Percentiles rank a stretch among this genome's conserved stretches.
Conservation (phyloP, 2,797 vertebrate species). For the Myotis findleyi region DNA sequence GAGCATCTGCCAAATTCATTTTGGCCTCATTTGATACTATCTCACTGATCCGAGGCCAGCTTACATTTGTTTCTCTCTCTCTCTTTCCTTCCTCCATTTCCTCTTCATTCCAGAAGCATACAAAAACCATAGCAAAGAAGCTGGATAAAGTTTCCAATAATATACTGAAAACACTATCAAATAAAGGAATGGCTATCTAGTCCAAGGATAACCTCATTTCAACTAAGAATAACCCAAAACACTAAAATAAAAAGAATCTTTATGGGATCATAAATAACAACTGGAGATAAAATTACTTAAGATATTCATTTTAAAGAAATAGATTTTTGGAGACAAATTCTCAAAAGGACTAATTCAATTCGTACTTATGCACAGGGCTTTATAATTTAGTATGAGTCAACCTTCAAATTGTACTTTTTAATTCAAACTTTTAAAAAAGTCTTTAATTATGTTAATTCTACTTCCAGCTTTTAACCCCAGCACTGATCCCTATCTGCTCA, state of each 20-base stretch:
- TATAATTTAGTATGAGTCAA: conserved; percentile 64
- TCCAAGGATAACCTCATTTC: conserved; percentile 42
- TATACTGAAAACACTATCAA: background rate
- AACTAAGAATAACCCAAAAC: conserved; percentile 6
- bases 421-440: conserved; percentile 58
- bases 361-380: background rate
- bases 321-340: conserved; percentile 15
- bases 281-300: conserved; percentile 51
- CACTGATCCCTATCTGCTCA: conserved; percentile 26
- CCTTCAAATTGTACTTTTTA: conserved; percentile 64
- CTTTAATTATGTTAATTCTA: conserved; percentile 71
- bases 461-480: conserved; percentile 23
- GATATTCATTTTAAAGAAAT: conserved; percentile 36
- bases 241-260: background rate
- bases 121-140: conserved; percentile 35
- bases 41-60: conserved; percentile 70
- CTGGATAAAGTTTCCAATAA: conserved; percentile 51
- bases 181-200: background rate
- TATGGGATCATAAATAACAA: conserved; percentile 33
- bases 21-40: conserved; percentile 50
- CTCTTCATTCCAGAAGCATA: conserved; percentile 56
- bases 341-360: conserved; percentile 51
- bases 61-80: conserved; percentile 65
- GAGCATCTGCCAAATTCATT: conserved; percentile 58
- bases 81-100: conserved; percentile 64